A percentile compares a stretch with the other conserved stretches of the same genome.
These are phyloP conservation scores for Dissostichus mawsoni DNA, from an alignment of 2,113 vertebrate species.

Conservation along the genomic window DNA sequence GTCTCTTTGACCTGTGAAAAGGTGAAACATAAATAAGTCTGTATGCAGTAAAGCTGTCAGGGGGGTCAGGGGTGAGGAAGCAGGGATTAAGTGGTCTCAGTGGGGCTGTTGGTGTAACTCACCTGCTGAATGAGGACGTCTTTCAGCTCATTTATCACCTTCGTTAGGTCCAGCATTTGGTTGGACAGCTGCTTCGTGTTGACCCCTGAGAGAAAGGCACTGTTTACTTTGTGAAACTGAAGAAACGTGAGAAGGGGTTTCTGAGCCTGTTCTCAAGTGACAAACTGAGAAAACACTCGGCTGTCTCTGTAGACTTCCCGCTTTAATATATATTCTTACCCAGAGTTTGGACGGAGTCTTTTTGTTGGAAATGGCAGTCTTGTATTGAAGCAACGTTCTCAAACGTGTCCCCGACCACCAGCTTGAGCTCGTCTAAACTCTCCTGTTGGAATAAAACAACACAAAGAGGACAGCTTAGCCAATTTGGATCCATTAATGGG, in stretches of 20 bases:
- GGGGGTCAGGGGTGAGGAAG: constrained; percentile 23
- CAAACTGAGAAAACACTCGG: constrained; percentile 17
- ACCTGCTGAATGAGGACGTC: constrained; percentile 98
- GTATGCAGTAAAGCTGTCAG: constrained; percentile 4
- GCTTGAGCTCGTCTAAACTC: constrained; percentile 91
- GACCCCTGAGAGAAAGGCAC: constrained; percentile 83
- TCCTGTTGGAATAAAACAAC: constrained; percentile 83
- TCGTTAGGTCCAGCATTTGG: constrained; percentile 96
- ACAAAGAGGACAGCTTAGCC: constrained; percentile 6
- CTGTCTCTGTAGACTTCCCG: background rate
- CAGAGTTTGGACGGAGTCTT: constrained; percentile 88
- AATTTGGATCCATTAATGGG: constrained; percentile 2
- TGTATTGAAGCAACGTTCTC: constrained; percentile 92
- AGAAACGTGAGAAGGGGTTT: constrained; percentile 4
- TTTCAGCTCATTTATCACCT: constrained; percentile 95
- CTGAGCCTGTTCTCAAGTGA: background rate
- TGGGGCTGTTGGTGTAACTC: constrained; percentile 50
- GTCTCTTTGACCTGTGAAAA: constrained; percentile 95
- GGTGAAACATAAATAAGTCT: constrained; percentile 50
- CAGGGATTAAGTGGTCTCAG: constrained; percentile 36
- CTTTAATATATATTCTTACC: constrained; percentile 82
- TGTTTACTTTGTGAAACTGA: constrained; percentile 45
- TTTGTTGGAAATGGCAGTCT: constrained; percentile 95
- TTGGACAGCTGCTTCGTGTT: constrained; percentile 94
- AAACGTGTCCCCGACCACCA: constrained; percentile 91